phyloP scores from a whole-genome alignment of 2,113 vertebrate genomes.

The Telmatochromis sp. region DNA sequence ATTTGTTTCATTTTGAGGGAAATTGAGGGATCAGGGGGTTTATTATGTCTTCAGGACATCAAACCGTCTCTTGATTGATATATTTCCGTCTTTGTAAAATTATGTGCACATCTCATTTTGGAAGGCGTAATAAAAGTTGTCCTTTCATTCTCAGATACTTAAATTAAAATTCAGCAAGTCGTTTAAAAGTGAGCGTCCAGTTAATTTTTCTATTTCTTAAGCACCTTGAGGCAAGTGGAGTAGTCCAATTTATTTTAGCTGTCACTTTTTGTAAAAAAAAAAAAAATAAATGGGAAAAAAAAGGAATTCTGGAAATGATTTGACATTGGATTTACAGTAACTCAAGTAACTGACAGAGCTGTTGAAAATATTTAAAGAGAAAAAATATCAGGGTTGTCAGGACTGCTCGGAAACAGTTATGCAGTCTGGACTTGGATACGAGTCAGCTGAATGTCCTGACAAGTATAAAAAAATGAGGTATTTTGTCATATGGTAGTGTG shows the following conservation, averaged over 20 bases:
- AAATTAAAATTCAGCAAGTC: background rate
- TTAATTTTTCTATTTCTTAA: background rate
- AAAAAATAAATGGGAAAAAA: fast-evolving
- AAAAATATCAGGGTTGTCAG: background rate
- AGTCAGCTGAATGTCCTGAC: background rate
- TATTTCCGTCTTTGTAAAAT: background rate
- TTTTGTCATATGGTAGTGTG: background rate
- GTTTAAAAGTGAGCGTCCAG: background rate
- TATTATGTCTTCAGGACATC: background rate
- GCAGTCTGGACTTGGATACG: background rate
- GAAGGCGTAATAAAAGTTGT: background rate
- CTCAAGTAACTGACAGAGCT: background rate
- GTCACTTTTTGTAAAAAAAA: background rate
- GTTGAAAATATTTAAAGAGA: background rate
- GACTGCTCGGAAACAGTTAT: background rate
- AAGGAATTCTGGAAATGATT: background rate
- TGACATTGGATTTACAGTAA: background rate
- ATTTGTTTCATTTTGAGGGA: background rate
- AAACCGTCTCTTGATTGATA: background rate
- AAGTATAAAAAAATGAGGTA: background rate
- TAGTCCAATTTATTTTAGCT: background rate
- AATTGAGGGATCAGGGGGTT: background rate
- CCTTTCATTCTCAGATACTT: background rate
- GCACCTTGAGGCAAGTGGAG: background rate
- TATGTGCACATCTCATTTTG: background rate